A percentile compares a stretch with the other conserved stretches of the same genome.
These are phyloP conservation scores for mouse (Mus musculus) DNA, from an alignment of 2,113 vertebrate species.

Conservation along the genomic window DNA sequence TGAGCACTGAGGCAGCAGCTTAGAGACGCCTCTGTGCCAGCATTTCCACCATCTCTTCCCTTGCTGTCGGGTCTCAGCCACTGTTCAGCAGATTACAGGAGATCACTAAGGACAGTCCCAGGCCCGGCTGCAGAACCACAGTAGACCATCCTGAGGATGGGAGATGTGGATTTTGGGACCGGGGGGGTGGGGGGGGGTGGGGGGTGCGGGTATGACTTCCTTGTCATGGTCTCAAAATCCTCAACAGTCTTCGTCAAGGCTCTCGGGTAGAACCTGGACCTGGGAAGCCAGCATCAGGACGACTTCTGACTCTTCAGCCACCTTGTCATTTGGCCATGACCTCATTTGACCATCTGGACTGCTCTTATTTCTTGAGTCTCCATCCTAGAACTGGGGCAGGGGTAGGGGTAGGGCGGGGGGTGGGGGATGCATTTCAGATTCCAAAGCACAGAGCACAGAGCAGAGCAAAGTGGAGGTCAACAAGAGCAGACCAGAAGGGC, in stretches of 20 bases:
- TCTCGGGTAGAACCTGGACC: neutral
- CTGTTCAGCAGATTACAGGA: conserved; percentile 34
- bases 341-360: neutral
- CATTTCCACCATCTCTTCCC: conserved; percentile 63
- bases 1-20: neutral
- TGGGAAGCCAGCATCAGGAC: neutral
- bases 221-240: neutral
- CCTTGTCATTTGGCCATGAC: neutral
- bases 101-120: conserved; percentile 29
- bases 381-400: conserved; percentile 23
- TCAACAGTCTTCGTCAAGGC: neutral
- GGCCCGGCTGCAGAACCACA: conserved; percentile 40
- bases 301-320: conserved; percentile 13
- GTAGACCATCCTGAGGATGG: conserved; percentile 49
- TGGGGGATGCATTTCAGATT: neutral
- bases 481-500: neutral
- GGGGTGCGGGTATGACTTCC: neutral
- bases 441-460: conserved; percentile 9
- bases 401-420: neutral
- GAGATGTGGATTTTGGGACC: neutral
- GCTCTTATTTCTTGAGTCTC: conserved; percentile 29
- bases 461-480: conserved; percentile 31
- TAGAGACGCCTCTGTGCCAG: conserved; percentile 57
- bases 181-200: too few relatives aligned
- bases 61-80: conserved; percentile 58